Evolutionary conservation across 1,140 invertebrate genomes (phyloP), one percentile per base, ranked within the genome.

Genomic region (Sweltsa coloradensis): DNA sequence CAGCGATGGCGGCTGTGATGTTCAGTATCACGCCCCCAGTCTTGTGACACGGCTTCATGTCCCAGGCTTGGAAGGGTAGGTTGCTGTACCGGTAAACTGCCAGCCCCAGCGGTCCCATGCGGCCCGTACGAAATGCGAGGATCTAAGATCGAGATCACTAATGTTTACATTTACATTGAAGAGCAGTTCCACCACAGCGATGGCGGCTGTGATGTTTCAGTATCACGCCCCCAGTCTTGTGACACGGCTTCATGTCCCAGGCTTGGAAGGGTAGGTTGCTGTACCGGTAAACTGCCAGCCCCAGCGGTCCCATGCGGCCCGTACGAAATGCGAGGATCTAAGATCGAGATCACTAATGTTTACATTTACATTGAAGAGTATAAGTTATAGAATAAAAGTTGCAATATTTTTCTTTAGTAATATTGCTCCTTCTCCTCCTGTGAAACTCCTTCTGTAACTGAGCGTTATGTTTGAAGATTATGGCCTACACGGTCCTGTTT

Each of bases 21-120:
- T 65, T 73, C 5, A 84, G 69, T 4, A 74, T 55, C 4, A 81
- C 69, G 0, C 69, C 76, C 47, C 68, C 69, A 53, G 60, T 37
- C 25, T 74, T 66, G n/a, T 66, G 63, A 53, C 83, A 79, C 0
- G 86, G 85, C 53, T 75, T 79, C 2, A 89, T 53, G 57, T 90
- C 86, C 84, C 85, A 91, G 5, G 78, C 81, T 64, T 90, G 86
- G 60, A 81, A 89, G 0, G 87, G 86, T 50, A 90, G 67, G 63
- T 89, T 89, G 18, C 76, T 72, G 63, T 83, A 89, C 34, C 78
- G 73, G 52, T 79, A 74, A 1, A 76, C 70, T 0, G 82, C 85
- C 36, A 90, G 69, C 3, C 79, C 85, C 47, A 89, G 81, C 11
- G 79, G 74, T 59, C 83, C 83, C 41, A 89, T 70, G 50, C 74